Evolutionary conservation across 2,113 vertebrate species (phyloP), one percentile per base, ranked within the genome.

Genomic region (Notothenia coriiceps): DNA sequence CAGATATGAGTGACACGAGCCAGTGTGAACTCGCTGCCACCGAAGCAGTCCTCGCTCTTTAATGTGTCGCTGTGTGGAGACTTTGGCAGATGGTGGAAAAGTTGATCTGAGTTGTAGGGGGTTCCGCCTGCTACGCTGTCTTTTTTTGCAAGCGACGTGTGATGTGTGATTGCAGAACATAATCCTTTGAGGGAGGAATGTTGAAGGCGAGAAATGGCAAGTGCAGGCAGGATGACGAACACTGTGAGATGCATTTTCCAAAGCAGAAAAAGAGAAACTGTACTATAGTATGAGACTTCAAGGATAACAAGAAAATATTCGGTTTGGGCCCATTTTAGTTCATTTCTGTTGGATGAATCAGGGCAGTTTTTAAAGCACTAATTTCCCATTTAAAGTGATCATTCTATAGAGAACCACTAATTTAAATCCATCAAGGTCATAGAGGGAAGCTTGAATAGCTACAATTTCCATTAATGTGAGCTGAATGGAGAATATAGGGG

Each of bases 391-490:
- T 82, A 50, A 83, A 82, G 79, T 68, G 47, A 76, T 72, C 46
- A 60, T 74, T 63, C 64, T 70, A 70, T 75, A 67, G 59, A 86
- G 56, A 83, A 52, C 35, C 22, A 57, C 56, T 66, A 51, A 74
- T 84, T 56, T 77, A 70, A 83, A 60, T 71, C 66, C 71, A 83
- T 68, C 70, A 82, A 82, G 73, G 82, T 85, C 82, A 67, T 15
- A 50, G 59, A 79, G 40, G 17, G 55, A 74, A 57, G 44, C 57
- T 29, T 80, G 69, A 73, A 84, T 80, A 67, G 60, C 75, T 80
- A 51, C 44, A 82, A 85, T 82, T 75, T 85, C 49, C 72, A 68
- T 73, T 83, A 74, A 86, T 79, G 55, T 29, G 74, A 63, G 64
- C 56, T 69, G 65, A 85, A 77, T 83, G 62, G 65, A 80, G 73